These are phyloP conservation scores for Drosophila repleta DNA, from an alignment of 1,140 invertebrate genomes.

Conservation along the genomic window DNA sequence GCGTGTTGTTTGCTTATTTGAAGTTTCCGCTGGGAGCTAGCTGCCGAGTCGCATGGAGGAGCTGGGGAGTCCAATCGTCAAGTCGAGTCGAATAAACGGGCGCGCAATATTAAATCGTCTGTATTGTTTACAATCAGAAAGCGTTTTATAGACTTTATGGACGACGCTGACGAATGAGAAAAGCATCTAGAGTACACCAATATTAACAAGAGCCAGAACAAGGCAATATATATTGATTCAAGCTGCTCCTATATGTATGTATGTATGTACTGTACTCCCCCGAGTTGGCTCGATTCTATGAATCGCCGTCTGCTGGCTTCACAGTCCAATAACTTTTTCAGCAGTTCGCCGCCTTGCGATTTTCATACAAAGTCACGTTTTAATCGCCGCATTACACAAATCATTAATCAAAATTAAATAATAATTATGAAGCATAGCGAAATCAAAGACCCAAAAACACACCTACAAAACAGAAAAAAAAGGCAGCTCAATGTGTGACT, in stretches of 20 bases:
- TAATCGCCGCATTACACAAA: constrained; percentile 69
- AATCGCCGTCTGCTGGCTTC: constrained; percentile 43
- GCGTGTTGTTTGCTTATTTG: constrained; percentile 80
- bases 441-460: constrained; percentile 41
- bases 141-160: constrained; percentile 80
- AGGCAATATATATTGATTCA: constrained; percentile 58
- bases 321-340: constrained; percentile 55
- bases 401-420: constrained; percentile 82
- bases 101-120: constrained; percentile 79
- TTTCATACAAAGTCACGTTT: constrained; percentile 72
- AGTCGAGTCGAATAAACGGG: constrained; percentile 54
- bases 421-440: constrained; percentile 67
- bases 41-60: constrained; percentile 12
- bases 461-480: constrained; percentile 16
- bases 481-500: constrained; percentile 37
- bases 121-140: constrained; percentile 82
- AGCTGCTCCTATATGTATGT: constrained; percentile 61
- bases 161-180: constrained; percentile 47
- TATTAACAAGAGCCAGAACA: constrained; percentile 12
- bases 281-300: constrained; percentile 27
- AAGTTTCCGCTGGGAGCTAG: constrained; percentile 74
- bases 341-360: constrained; percentile 46
- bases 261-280: no score
- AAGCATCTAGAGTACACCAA: constrained; percentile 18
- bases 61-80: constrained; percentile 33